Percentiles rank a stretch among this genome's conserved stretches.
Evolutionary conservation across 1,140 invertebrate species (phyloP).

Genomic region (Drosophila kohkoa): DNA sequence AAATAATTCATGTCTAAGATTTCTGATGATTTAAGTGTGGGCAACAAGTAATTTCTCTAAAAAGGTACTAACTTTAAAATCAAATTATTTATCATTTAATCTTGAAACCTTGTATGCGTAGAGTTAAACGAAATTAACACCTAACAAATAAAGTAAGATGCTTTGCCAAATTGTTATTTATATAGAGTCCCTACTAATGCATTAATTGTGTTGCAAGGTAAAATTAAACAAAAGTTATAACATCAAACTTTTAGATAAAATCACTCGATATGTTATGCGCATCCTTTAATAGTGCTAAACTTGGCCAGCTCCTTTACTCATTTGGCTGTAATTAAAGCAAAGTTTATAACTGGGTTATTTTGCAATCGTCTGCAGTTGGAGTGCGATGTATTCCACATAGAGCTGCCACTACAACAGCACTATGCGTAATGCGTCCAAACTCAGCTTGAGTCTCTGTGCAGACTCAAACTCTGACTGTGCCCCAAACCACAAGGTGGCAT

Average conservation of each 20-base stretch:
- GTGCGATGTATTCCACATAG: neutral
- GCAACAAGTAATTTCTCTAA: neutral
- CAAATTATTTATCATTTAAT: neutral
- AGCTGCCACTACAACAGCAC: neutral
- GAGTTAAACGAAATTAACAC: no score
- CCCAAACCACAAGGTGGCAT: constrained; percentile 36
- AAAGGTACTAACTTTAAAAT: neutral
- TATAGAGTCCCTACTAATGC: neutral
- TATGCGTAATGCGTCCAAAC: constrained; percentile 20
- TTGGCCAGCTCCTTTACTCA: constrained; percentile 1
- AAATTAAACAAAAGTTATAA: neutral
- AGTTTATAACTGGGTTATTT: constrained; percentile 22
- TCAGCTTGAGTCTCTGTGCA: neutral
- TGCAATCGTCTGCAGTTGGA: neutral
- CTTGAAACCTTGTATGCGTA: neutral
- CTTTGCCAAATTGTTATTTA: neutral
- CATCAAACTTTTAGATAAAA: neutral
- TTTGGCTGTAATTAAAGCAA: constrained; percentile 16
- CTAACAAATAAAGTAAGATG: neutral
- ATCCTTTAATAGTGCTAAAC: neutral
- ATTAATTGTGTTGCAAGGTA: neutral
- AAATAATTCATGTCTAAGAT: no score
- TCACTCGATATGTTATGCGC: neutral
- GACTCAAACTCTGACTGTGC: neutral
- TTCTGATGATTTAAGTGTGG: no score